phyloP scores from a whole-genome alignment of 2,113 vertebrate species.

The Kryptolebias marmoratus region DNA sequence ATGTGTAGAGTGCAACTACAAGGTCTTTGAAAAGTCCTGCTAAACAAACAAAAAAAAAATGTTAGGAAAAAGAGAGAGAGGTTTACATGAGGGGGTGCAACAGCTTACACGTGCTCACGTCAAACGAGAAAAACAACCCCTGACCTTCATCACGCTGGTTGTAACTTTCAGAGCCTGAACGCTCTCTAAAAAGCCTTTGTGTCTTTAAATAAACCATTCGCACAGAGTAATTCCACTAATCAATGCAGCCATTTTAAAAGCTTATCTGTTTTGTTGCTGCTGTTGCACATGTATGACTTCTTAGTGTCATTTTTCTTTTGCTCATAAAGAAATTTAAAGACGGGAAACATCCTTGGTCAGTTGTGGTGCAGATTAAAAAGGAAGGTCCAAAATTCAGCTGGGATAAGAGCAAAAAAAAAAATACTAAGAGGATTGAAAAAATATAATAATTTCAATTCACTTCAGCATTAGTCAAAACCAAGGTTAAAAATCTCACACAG shows the following conservation, averaged over 20 bases:
- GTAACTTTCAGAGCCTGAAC: constrained; percentile 21
- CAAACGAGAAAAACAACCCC: constrained; percentile 39
- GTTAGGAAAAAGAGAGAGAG: constrained; percentile 14
- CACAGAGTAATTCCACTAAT: constrained; percentile 19
- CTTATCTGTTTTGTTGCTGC: background rate
- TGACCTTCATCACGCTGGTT: constrained; percentile 39
- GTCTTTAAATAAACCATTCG: constrained; percentile 19
- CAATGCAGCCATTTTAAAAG: constrained; percentile 15
- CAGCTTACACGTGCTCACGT: background rate
- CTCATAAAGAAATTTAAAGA: background rate
- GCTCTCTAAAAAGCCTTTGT: constrained; percentile 24
- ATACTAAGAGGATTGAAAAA: background rate
- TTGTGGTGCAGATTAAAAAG: background rate
- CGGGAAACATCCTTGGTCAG: constrained; percentile 2
- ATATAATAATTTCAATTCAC: too few relatives aligned
- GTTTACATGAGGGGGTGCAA: constrained; percentile 1
- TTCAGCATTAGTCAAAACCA: too few relatives aligned
- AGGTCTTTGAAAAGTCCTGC: constrained; percentile 38
- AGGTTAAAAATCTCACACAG: too few relatives aligned
- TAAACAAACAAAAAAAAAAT: constrained; percentile 14
- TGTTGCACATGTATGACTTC: background rate
- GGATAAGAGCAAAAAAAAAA: background rate
- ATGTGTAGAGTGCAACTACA: constrained; percentile 34
- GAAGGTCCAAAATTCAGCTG: background rate
- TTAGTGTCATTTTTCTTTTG: constrained; percentile 18